A percentile compares a stretch with the other conserved stretches of the same genome.
Conservation (phyloP, 2,888 invertebrate genomes). For the Drosophila paucipuncta region DNA sequence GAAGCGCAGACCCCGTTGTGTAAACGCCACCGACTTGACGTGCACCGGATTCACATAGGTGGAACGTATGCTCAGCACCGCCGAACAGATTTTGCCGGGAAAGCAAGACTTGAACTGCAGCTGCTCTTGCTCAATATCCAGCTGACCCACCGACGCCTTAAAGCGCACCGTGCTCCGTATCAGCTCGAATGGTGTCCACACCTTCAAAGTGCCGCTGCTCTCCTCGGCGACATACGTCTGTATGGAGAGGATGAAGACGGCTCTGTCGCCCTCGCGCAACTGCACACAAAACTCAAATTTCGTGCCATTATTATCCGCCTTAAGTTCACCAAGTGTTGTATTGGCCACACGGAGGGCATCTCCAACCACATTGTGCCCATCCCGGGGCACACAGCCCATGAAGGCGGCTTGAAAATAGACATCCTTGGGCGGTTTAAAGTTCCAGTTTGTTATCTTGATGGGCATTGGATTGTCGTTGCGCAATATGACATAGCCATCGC, state of each 20-base stretch:
- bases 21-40: conserved; percentile 87
- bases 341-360: not conserved
- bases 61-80: conserved; percentile 92
- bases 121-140: conserved; percentile 89
- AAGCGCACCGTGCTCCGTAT: conserved; percentile 91
- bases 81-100: conserved; percentile 92
- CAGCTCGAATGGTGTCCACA: conserved; percentile 90
- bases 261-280: conserved; percentile 75
- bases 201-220: conserved; percentile 89
- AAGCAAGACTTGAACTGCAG: conserved; percentile 92
- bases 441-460: conserved; percentile 82
- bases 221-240: conserved; percentile 88
- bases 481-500: conserved; percentile 80
- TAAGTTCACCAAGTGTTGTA: not conserved
- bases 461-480: conserved; percentile 84
- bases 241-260: conserved; percentile 89
- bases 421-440: conserved; percentile 80
- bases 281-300: conserved; percentile 72
- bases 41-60: conserved; percentile 93
- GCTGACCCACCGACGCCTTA: conserved; percentile 90
- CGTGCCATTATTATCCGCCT: conserved; percentile 42
- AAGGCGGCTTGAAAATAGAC: conserved; percentile 85
- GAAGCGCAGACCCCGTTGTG: conserved; percentile 88
- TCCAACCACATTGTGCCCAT: not conserved
- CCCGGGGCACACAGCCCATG: conserved; percentile 86